Conservation (phyloP, 2,113 vertebrate species). For the Coregonus clupeaformis region DNA sequence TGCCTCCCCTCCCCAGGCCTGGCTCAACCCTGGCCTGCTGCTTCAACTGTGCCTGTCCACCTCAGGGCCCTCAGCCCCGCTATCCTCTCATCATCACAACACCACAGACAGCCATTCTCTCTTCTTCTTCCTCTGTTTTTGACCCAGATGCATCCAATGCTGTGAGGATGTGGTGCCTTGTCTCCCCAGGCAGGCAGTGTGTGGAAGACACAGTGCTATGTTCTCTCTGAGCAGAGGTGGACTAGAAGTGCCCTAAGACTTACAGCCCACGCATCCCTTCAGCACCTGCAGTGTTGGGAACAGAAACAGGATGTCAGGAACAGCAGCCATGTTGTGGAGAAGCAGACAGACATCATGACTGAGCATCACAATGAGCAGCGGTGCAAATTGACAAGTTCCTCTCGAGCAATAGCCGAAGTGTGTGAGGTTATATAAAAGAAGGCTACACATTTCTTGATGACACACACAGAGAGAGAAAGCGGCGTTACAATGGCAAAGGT, state of each 20-base stretch:
- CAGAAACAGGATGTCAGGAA: background rate
- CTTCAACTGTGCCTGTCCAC: conserved; percentile 11
- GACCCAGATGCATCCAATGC: conserved; percentile 25
- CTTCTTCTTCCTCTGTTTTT: background rate
- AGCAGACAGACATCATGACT: background rate
- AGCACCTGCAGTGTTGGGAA: background rate
- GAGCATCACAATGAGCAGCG: background rate
- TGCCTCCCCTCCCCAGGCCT: background rate
- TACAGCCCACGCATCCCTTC: background rate
- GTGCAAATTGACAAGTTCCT: too few relatives aligned
- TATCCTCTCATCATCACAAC: background rate
- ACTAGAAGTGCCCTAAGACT: too few relatives aligned
- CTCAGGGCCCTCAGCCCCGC: background rate
- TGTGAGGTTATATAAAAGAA: too few relatives aligned
- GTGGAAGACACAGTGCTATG: background rate
- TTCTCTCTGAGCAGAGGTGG: too few relatives aligned
- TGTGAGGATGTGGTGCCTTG: background rate
- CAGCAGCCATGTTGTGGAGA: too few relatives aligned
- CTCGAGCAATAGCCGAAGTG: too few relatives aligned
- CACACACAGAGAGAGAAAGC: too few relatives aligned
- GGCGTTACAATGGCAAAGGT: too few relatives aligned
- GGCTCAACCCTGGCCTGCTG: background rate
- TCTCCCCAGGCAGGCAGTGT: background rate
- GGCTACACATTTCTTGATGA: too few relatives aligned
- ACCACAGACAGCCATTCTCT: conserved; percentile 2